phyloP scores from a whole-genome alignment of 2,797 vertebrate species.

The Falco columbarius region DNA sequence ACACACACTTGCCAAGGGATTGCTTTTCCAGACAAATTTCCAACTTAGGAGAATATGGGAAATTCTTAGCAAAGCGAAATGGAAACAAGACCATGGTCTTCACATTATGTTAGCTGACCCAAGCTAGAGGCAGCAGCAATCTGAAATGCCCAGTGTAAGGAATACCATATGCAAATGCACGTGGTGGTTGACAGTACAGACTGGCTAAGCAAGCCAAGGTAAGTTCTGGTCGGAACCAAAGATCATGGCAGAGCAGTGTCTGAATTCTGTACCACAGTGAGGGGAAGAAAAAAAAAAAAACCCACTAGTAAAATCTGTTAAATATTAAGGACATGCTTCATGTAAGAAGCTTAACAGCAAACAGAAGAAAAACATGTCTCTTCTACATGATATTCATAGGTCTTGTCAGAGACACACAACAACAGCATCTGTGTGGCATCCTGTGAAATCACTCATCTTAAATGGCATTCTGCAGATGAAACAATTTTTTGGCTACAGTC shows the following conservation, averaged over 20 bases:
- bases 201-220: not conserved
- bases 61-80: not conserved
- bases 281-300: not conserved
- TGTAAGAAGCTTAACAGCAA: not conserved
- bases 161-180: not conserved
- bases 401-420: conserved; percentile 34
- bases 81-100: not conserved
- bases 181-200: not conserved
- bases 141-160: not conserved
- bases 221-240: not conserved
- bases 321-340: conserved; percentile 8
- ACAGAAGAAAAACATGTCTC: conserved; percentile 8
- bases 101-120: not conserved
- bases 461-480: conserved; percentile 55
- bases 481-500: conserved; percentile 34
- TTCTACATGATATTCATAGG: conserved; percentile 24
- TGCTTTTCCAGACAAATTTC: conserved; percentile 11
- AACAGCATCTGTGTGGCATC: conserved; percentile 55
- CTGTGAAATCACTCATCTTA: conserved; percentile 49
- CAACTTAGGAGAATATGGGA: not conserved
- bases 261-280: not conserved
- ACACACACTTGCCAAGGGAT: not conserved
- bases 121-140: not conserved
- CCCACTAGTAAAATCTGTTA: not conserved
- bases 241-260: not conserved